A percentile compares a stretch with the other conserved stretches of the same genome.
phyloP scores from a whole-genome alignment of 2,797 vertebrate genomes.

The Aphelocoma californica region DNA sequence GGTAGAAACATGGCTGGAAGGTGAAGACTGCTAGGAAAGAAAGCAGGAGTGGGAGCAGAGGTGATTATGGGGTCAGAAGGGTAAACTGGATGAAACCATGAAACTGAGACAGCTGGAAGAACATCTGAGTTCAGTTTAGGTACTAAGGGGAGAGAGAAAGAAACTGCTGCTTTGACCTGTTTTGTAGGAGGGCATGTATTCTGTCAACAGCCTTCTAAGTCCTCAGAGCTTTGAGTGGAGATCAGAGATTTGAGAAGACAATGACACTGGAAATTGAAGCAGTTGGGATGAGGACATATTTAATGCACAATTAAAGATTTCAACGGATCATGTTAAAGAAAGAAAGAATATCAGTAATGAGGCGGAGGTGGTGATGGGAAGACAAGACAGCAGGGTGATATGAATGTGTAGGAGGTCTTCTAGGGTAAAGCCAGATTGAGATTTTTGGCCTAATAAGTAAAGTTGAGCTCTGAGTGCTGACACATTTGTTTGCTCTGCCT shows the following conservation, averaged over 20 bases:
- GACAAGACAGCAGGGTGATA: constrained; percentile 45
- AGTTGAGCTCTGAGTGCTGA: constrained; percentile 39
- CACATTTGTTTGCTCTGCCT: constrained; percentile 27
- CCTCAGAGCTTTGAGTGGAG: not conserved
- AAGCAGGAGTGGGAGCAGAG: not conserved
- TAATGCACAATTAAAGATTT: constrained; percentile 25
- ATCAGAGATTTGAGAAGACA: not conserved
- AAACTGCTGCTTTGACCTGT: not conserved
- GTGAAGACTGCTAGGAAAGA: not conserved
- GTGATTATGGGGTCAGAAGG: not conserved
- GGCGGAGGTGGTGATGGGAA: constrained; percentile 60
- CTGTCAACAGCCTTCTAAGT: not conserved
- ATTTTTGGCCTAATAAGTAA: constrained; percentile 44
- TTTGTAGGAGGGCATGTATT: not conserved
- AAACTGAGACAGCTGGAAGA: not conserved
- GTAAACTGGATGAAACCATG: not conserved
- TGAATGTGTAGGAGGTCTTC: constrained; percentile 35
- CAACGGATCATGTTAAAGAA: not conserved
- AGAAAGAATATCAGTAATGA: constrained; percentile 19
- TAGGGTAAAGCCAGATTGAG: constrained; percentile 33
- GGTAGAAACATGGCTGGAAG: not conserved
- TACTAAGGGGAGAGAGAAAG: not conserved
- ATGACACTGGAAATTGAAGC: not conserved
- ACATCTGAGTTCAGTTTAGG: not conserved
- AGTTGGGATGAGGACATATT: not conserved